A percentile compares a stretch with the other conserved stretches of the same genome.
Evolutionary conservation across 2,888 invertebrate species (phyloP).

Genomic region (Amphiduros pacificus): DNA sequence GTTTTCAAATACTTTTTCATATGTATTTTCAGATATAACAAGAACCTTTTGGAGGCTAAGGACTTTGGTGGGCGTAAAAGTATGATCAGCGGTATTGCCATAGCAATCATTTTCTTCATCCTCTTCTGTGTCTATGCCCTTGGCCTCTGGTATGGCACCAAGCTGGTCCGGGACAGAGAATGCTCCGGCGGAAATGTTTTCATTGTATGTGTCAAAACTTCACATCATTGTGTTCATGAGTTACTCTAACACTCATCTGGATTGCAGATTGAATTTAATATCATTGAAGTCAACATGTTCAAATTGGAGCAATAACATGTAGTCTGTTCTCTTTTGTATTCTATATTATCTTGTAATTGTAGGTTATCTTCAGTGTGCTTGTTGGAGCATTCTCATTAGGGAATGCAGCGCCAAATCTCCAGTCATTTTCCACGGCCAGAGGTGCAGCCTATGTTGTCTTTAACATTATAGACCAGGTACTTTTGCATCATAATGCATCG

Average conservation of each 20-base stretch:
- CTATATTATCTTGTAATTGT: conserved; percentile 25
- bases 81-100: background rate
- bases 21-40: conserved; percentile 5
- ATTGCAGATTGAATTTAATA: no score
- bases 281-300: no score
- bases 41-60: conserved; percentile 5
- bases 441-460: conserved; percentile 72
- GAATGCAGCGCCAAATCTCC: conserved; percentile 52
- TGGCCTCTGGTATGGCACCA: conserved; percentile 16
- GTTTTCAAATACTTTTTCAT: no score
- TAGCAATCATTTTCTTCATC: conserved; percentile 11
- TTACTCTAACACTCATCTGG: no score
- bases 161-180: conserved; percentile 7
- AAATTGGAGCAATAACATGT: no score
- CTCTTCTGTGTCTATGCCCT: conserved; percentile 10
- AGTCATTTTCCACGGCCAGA: conserved; percentile 46
- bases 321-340: no score
- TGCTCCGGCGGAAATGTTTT: conserved; percentile 5
- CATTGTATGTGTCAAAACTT: background rate
- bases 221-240: background rate
- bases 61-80: conserved; percentile 4
- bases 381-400: conserved; percentile 57
- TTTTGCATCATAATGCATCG: no score
- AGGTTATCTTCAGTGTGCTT: conserved; percentile 75
- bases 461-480: conserved; percentile 70